phyloP scores from a whole-genome alignment of 1,140 invertebrate species.

The Leguminivora glycinivorella region DNA sequence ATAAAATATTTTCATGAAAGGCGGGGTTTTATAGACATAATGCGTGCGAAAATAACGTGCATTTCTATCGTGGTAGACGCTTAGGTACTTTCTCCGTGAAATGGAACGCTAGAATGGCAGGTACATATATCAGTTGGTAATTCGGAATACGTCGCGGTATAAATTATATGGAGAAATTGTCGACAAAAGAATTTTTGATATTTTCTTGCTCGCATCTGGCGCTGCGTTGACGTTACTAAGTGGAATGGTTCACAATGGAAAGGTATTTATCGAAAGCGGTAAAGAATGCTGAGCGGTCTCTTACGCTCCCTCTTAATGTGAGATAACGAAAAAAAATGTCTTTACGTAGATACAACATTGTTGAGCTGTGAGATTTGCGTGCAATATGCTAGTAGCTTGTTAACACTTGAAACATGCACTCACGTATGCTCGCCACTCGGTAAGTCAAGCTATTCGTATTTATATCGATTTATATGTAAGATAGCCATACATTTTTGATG shows the following conservation, averaged over 20 bases:
- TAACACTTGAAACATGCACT: conserved; percentile 10
- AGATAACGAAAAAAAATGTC: conserved; percentile 8
- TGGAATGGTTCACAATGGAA: conserved; percentile 15
- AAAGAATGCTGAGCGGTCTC: conserved; percentile 17
- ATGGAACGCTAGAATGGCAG: conserved; percentile 26
- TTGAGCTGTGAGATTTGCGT: conserved; percentile 18
- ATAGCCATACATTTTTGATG: conserved; percentile 25
- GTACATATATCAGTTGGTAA: conserved; percentile 26
- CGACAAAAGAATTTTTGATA: conserved; percentile 21
- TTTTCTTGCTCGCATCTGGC: conserved; percentile 22
- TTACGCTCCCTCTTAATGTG: conserved; percentile 18
- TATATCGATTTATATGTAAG: conserved; percentile 21
- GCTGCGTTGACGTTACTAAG: conserved; percentile 19
- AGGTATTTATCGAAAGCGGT: conserved; percentile 25
- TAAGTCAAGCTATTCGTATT: background rate
- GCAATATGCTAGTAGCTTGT: background rate
- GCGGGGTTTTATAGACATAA: conserved; percentile 26
- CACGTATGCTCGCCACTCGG: background rate
- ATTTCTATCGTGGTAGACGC: conserved; percentile 24
- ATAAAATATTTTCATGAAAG: conserved; percentile 28
- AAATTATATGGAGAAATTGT: conserved; percentile 28
- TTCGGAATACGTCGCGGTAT: conserved; percentile 27
- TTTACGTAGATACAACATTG: conserved; percentile 1
- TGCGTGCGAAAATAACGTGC: conserved; percentile 28
- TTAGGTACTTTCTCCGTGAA: conserved; percentile 26